Percentiles rank a stretch among this genome's conserved stretches.
Evolutionary conservation across 2,888 invertebrate genomes (phyloP).

Genomic region (Nemotelus nigrinus): DNA sequence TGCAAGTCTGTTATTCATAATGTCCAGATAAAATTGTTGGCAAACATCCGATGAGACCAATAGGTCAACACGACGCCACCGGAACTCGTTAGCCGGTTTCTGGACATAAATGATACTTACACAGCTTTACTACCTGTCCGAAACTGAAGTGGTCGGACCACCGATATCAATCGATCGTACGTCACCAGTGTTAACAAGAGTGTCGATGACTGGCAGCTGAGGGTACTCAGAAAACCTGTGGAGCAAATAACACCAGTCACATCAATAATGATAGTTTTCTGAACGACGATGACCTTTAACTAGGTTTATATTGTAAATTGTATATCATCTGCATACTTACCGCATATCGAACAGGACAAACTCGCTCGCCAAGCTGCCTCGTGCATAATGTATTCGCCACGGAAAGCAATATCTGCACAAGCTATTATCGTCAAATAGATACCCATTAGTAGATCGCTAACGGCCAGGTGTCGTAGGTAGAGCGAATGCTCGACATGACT

Average conservation of each 20-base stretch:
- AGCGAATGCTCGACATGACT: constrained; percentile 71
- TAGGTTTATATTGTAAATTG: neutral
- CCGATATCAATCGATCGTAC: constrained; percentile 71
- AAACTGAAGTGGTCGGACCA: constrained; percentile 68
- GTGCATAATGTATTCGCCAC: constrained; percentile 69
- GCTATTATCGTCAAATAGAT: constrained; percentile 71
- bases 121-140: constrained; percentile 58
- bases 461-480: constrained; percentile 71
- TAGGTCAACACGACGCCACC: neutral
- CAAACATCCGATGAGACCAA: constrained; percentile 1
- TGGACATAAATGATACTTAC: constrained; percentile 55
- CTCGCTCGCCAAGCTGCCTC: constrained; percentile 71
- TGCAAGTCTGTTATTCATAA: neutral
- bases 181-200: constrained; percentile 70
- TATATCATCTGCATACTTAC: constrained; percentile 56
- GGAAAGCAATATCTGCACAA: constrained; percentile 66
- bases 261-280: neutral
- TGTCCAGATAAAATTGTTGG: constrained; percentile 25
- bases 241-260: constrained; percentile 31
- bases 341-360: constrained; percentile 68
- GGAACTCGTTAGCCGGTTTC: neutral
- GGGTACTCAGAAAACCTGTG: constrained; percentile 69
- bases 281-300: neutral
- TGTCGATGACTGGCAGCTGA: constrained; percentile 72
- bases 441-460: constrained; percentile 73